Percentiles rank a stretch among this genome's conserved stretches.
Conservation (phyloP, 2,888 invertebrate genomes). For the Erynnis tages region DNA sequence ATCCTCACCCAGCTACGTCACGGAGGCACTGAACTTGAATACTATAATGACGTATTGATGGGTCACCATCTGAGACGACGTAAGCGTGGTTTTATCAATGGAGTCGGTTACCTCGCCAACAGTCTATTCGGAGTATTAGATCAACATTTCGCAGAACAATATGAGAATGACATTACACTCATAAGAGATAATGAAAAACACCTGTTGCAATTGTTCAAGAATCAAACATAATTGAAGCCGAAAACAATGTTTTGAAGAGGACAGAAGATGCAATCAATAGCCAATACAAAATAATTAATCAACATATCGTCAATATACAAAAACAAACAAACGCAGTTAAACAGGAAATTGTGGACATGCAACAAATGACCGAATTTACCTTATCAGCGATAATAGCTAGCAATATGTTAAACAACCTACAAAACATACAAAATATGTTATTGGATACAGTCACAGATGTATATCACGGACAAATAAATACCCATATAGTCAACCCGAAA, state of each 20-base stretch:
- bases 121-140: constrained; percentile 32
- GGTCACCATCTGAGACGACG: constrained; percentile 1
- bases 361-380: not conserved
- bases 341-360: not conserved
- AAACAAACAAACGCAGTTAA: not conserved
- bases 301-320: constrained; percentile 2
- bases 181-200: constrained; percentile 30
- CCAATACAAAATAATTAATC: constrained; percentile 24
- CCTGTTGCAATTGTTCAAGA: constrained; percentile 27
- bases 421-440: constrained; percentile 10
- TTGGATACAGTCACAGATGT: constrained; percentile 1
- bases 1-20: constrained; percentile 1
- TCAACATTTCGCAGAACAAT: constrained; percentile 30
- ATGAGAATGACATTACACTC: constrained; percentile 22
- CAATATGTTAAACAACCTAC: constrained; percentile 4
- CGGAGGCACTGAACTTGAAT: constrained; percentile 1
- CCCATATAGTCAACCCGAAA: not conserved
- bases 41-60: not conserved
- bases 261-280: constrained; percentile 26
- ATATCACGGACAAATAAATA: not conserved
- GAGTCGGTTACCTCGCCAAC: constrained; percentile 26
- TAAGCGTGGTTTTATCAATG: constrained; percentile 26
- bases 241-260: constrained; percentile 30
- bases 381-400: constrained; percentile 2
- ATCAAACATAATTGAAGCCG: constrained; percentile 35